Conservation (phyloP, 2,797 vertebrate genomes). For the Tenualosa ilisha region DNA sequence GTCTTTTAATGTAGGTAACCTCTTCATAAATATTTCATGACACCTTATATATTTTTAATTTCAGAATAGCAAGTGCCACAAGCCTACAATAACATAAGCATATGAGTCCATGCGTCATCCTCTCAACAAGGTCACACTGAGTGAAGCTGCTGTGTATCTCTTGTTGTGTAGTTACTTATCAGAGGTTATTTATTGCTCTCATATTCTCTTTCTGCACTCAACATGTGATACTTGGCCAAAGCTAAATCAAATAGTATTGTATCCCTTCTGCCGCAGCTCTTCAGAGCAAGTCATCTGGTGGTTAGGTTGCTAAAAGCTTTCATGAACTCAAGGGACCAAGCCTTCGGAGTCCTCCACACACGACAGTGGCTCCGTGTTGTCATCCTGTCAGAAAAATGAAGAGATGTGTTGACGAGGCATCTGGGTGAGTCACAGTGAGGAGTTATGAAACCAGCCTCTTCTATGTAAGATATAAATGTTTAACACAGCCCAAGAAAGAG, state of each 20-base stretch:
- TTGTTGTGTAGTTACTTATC: background rate
- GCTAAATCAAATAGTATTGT: background rate
- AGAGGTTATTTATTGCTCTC: background rate
- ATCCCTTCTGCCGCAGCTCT: background rate
- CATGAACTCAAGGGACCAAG: background rate
- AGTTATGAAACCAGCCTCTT: conserved; percentile 26
- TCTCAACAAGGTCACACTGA: background rate
- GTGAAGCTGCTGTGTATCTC: background rate
- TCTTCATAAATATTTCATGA: background rate
- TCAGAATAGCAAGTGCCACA: background rate
- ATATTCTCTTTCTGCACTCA: background rate
- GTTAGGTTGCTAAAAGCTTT: conserved; percentile 5
- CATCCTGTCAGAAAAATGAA: conserved; percentile 22
- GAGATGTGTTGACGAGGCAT: conserved; percentile 15
- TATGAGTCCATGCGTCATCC: background rate
- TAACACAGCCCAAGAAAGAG: background rate
- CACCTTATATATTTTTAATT: background rate
- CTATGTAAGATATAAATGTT: conserved; percentile 2
- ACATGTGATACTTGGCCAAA: background rate
- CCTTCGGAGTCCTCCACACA: background rate
- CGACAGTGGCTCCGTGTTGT: background rate
- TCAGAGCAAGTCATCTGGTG: background rate
- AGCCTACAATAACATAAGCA: background rate
- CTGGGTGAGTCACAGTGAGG: background rate
- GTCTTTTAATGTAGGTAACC: background rate